Evolutionary conservation across 2,797 vertebrate species (phyloP).

Genomic region (Lates japonicus): DNA sequence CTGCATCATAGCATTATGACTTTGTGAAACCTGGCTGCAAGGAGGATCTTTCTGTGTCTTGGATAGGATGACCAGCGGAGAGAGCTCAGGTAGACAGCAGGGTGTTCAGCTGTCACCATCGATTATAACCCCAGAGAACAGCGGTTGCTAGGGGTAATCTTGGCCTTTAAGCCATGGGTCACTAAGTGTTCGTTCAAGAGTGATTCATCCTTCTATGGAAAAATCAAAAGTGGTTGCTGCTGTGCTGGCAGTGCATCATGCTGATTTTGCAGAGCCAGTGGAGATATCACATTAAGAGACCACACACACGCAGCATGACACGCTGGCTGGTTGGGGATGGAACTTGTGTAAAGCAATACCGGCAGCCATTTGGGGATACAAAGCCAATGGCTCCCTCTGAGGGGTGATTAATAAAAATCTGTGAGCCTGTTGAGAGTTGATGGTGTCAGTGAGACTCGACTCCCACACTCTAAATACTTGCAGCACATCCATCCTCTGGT

Average conservation of each 20-base stretch:
- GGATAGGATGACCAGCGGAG: constrained; percentile 17
- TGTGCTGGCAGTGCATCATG: constrained; percentile 37
- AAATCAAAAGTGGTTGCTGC: constrained; percentile 64
- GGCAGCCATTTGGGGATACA: neutral
- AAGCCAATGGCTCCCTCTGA: constrained; percentile 11
- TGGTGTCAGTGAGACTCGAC: constrained; percentile 29
- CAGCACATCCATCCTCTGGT: constrained; percentile 4
- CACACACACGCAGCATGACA: constrained; percentile 49
- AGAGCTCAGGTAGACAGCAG: constrained; percentile 58
- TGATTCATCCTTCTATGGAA: constrained; percentile 67
- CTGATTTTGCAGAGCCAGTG: constrained; percentile 44
- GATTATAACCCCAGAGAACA: constrained; percentile 54
- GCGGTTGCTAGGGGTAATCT: constrained; percentile 59
- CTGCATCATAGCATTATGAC: neutral
- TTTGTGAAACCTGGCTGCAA: neutral
- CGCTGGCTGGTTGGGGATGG: constrained; percentile 17
- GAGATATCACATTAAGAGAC: constrained; percentile 60
- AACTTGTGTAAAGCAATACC: constrained; percentile 39
- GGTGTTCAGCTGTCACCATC: constrained; percentile 39
- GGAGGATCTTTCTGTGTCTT: constrained; percentile 27
- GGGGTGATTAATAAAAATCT: constrained; percentile 32
- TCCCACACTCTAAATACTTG: constrained; percentile 10
- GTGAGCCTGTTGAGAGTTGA: constrained; percentile 19
- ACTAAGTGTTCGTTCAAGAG: constrained; percentile 68
- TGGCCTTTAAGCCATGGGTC: constrained; percentile 61